Conservation (phyloP, 2,113 vertebrate genomes). For the Blennius ocellaris region DNA sequence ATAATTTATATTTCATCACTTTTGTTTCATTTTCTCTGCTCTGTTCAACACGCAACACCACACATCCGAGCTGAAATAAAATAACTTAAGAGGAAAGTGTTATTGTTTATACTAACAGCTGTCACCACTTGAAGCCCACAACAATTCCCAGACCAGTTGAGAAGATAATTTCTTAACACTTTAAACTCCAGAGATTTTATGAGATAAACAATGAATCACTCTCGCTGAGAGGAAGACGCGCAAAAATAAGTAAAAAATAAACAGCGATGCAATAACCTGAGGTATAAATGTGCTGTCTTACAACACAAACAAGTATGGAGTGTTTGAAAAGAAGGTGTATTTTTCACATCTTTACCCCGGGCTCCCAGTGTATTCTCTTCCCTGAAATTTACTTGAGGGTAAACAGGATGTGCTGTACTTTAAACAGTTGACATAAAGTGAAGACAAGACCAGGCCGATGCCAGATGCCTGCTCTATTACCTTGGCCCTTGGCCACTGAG, state of each 20-base stretch:
- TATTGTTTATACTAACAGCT: constrained; percentile 38
- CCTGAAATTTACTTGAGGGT: constrained; percentile 28
- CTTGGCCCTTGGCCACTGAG: constrained; percentile 60
- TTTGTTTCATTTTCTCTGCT: background rate
- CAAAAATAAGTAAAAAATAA: background rate
- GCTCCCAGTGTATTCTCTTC: constrained; percentile 1
- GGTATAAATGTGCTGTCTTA: background rate
- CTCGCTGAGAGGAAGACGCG: constrained; percentile 12
- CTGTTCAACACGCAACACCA: background rate
- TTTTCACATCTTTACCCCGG: constrained; percentile 1
- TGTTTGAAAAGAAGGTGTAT: background rate
- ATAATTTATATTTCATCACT: constrained; percentile 8
- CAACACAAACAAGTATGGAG: background rate
- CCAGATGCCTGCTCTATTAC: constrained; percentile 65
- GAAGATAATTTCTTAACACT: constrained; percentile 34
- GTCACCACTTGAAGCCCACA: constrained; percentile 22
- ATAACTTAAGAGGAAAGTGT: background rate
- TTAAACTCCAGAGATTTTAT: constrained; percentile 23
- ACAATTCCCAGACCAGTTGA: constrained; percentile 21
- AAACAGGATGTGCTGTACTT: constrained; percentile 48
- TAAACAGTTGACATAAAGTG: constrained; percentile 55
- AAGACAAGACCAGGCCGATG: constrained; percentile 51
- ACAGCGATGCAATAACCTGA: constrained; percentile 11
- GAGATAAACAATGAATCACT: constrained; percentile 36
- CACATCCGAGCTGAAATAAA: constrained; percentile 15